These are phyloP conservation scores for Crotalus tigris DNA, from an alignment of 2,113 vertebrate genomes.

Conservation along the genomic window DNA sequence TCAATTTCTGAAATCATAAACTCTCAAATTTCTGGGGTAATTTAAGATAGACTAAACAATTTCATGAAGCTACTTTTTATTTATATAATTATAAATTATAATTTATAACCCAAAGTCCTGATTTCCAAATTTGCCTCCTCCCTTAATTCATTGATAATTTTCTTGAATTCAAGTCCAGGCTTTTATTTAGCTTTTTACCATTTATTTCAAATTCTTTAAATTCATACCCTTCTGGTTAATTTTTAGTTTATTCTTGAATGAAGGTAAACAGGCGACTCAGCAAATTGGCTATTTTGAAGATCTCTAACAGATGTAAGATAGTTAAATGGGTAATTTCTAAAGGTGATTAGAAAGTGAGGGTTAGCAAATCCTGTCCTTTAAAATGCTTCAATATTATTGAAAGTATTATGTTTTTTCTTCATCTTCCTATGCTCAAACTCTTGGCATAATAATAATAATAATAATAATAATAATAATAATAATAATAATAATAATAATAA, in stretches of 20 bases:
- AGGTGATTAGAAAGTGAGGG: background rate
- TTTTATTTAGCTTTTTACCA: background rate
- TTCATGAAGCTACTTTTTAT: background rate
- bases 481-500: too few species aligned
- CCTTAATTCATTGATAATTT: background rate
- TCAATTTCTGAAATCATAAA: background rate
- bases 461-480: too few species aligned
- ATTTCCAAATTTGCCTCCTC: background rate
- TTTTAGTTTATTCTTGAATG: background rate
- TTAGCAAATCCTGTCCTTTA: background rate
- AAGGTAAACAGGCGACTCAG: background rate
- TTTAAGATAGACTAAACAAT: background rate
- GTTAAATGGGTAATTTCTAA: background rate
- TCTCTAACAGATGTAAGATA: background rate
- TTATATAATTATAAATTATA: background rate
- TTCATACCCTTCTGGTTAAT: background rate
- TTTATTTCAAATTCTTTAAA: background rate
- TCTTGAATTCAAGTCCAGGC: background rate
- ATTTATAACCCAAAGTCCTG: background rate
- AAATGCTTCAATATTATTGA: background rate
- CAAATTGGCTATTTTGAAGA: background rate
- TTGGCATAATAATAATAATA: background rate
- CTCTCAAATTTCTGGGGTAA: background rate
- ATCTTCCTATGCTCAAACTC: background rate
- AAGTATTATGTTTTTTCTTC: background rate